A percentile compares a stretch with the other conserved stretches of the same genome.
phyloP scores from a whole-genome alignment of 2,113 vertebrate species.

The Platichthys flesus region DNA sequence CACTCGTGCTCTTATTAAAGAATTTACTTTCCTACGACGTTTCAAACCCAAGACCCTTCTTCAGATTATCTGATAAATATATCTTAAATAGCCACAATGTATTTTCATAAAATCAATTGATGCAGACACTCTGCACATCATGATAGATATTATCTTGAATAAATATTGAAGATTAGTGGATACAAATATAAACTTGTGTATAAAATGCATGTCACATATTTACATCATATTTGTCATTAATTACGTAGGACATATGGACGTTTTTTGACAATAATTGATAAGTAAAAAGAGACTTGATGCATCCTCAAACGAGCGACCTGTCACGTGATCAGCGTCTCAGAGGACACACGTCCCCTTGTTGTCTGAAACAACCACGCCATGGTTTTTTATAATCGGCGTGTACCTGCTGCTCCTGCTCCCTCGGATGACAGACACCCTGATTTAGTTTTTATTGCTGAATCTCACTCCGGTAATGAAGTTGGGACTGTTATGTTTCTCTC shows the following conservation, averaged over 20 bases:
- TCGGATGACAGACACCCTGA: conserved; percentile 84
- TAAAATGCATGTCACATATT: background rate
- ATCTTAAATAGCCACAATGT: too few species aligned
- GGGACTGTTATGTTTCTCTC: conserved; percentile 91
- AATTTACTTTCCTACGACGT: too few species aligned
- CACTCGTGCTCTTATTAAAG: too few species aligned
- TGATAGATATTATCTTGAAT: too few species aligned
- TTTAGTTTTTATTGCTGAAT: conserved; percentile 87
- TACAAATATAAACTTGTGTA: too few species aligned
- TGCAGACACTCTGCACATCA: too few species aligned
- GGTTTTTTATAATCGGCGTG: conserved; percentile 10
- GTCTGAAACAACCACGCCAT: conserved; percentile 10
- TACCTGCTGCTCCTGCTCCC: conserved; percentile 51
- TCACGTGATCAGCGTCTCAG: conserved; percentile 36
- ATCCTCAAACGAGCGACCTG: conserved; percentile 18
- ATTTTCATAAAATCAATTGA: too few species aligned
- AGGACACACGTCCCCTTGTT: conserved; percentile 13
- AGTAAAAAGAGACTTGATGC: conserved; percentile 12
- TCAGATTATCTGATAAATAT: too few species aligned
- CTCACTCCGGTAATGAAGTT: conserved; percentile 91
- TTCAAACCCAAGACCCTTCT: too few species aligned
- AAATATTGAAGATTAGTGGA: too few species aligned
- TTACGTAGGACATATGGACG: background rate
- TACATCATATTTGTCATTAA: too few species aligned
- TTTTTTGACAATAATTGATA: background rate